phyloP scores from a whole-genome alignment of 2,888 invertebrate genomes.

The Nebria salina region DNA sequence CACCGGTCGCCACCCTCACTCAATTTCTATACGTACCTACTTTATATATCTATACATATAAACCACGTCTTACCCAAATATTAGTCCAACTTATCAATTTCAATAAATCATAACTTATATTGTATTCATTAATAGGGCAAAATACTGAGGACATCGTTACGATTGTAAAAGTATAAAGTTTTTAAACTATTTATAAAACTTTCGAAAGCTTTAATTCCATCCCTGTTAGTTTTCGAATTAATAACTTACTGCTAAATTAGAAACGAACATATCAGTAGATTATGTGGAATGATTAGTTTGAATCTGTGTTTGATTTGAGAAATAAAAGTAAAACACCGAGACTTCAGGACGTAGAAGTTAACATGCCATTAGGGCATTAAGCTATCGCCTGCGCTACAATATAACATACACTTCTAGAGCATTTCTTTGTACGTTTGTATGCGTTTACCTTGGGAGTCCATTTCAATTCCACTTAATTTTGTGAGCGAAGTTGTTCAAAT shows the following conservation, averaged over 20 bases:
- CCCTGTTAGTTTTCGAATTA: too few relatives aligned
- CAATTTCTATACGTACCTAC: neutral
- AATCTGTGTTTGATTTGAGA: constrained; percentile 13
- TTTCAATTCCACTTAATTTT: constrained; percentile 66
- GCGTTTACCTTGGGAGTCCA: constrained; percentile 64
- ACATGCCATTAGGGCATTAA: constrained; percentile 46
- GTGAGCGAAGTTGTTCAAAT: constrained; percentile 63
- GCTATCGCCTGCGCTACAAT: constrained; percentile 48
- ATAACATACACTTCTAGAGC: constrained; percentile 34
- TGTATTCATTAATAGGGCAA: too few relatives aligned
- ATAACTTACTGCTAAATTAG: too few relatives aligned
- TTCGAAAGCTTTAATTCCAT: too few relatives aligned
- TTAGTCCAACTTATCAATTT: neutral
- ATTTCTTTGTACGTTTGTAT: constrained; percentile 5
- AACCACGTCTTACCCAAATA: neutral
- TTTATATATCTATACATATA: neutral
- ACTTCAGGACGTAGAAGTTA: constrained; percentile 21
- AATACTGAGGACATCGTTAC: too few relatives aligned
- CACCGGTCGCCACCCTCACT: constrained; percentile 11
- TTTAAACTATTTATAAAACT: too few relatives aligned
- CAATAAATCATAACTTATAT: too few relatives aligned
- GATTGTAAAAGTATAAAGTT: too few relatives aligned
- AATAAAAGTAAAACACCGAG: constrained; percentile 14
- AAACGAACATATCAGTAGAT: too few relatives aligned
- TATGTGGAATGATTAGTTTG: too few relatives aligned